A percentile compares a stretch with the other conserved stretches of the same genome.
Evolutionary conservation across 2,113 vertebrate species (phyloP).

Genomic region (Galeopterus variegatus): DNA sequence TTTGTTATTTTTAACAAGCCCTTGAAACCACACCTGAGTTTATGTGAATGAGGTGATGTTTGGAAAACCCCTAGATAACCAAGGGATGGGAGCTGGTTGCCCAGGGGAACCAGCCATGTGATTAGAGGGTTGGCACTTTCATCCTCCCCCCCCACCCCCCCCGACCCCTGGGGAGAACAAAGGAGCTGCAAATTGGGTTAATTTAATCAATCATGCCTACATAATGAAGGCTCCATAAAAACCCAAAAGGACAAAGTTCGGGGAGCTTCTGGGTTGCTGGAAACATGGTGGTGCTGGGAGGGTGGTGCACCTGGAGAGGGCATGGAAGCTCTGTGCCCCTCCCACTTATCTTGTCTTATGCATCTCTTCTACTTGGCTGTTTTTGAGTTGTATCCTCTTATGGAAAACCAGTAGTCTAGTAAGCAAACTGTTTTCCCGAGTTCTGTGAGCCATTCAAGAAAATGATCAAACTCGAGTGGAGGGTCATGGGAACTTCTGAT

Average conservation of each 20-base stretch:
- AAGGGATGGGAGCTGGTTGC: background rate
- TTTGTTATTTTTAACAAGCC: background rate
- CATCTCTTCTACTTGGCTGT: background rate
- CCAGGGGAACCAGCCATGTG: background rate
- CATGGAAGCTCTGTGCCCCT: background rate
- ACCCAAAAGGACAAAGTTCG: too few species aligned
- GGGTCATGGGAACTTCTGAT: background rate
- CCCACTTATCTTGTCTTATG: background rate
- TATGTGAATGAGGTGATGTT: background rate
- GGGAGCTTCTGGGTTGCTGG: background rate
- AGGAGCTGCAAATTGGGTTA: too few species aligned
- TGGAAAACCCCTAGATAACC: background rate
- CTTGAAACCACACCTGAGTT: background rate
- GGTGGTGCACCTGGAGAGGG: accelerated
- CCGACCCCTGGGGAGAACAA: background rate
- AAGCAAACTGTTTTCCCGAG: background rate
- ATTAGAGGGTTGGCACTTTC: background rate
- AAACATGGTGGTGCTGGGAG: too few species aligned
- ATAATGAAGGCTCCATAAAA: background rate
- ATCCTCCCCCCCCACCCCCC: background rate
- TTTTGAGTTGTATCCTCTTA: background rate
- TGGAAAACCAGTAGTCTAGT: background rate
- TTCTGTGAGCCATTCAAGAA: background rate
- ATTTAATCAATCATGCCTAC: background rate
- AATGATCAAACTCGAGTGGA: background rate